Percentiles rank a stretch among this genome's conserved stretches.
phyloP scores from a whole-genome alignment of 2,113 vertebrate species.

The Myiopsitta monachus region DNA sequence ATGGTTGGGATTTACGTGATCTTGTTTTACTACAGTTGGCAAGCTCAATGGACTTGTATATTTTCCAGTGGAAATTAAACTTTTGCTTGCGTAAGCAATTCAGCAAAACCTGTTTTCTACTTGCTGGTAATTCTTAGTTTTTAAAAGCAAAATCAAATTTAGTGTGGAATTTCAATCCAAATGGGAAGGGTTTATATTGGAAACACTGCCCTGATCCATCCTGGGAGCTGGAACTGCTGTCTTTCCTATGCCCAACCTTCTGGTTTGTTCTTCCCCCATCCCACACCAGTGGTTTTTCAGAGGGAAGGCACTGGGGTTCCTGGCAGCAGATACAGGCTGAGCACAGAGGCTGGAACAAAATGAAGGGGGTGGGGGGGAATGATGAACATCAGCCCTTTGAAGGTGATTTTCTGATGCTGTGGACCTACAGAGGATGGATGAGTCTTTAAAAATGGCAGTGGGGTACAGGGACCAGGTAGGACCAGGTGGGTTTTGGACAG shows the following conservation, averaged over 20 bases:
- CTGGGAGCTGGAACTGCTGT: neutral
- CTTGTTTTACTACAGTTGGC: neutral
- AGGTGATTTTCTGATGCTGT: neutral
- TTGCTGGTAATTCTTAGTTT: neutral
- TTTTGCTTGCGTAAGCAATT: neutral
- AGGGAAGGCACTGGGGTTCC: neutral
- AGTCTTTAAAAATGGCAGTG: neutral
- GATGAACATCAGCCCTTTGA: neutral
- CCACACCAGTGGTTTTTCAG: neutral
- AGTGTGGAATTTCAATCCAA: neutral
- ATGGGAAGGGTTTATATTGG: neutral
- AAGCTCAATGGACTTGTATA: neutral
- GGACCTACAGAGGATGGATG: neutral
- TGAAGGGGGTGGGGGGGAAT: accelerated
- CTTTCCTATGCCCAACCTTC: neutral
- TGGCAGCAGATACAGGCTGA: neutral
- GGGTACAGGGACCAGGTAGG: neutral
- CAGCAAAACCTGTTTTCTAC: neutral
- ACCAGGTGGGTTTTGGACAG: neutral
- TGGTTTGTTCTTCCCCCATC: neutral
- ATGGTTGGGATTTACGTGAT: neutral
- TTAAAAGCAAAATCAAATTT: neutral
- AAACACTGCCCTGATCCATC: neutral
- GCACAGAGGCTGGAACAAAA: neutral
- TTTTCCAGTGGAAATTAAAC: neutral